Evolutionary conservation across 2,888 invertebrate genomes (phyloP), one percentile per base, ranked within the genome.

Genomic region (Sinhomidia bicolor): DNA sequence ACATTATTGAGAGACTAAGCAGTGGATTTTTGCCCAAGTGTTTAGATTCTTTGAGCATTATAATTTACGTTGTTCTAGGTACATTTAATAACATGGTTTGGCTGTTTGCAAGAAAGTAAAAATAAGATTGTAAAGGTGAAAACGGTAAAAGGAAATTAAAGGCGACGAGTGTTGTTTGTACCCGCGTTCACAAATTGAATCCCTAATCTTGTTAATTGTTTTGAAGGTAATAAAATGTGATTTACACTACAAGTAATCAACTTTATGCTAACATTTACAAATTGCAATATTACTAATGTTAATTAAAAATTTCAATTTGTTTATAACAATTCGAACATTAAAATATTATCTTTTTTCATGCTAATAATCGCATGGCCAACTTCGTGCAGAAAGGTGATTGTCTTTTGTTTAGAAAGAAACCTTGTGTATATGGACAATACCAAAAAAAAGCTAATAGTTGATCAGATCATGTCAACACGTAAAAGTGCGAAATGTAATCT

Each of bases 381-480:
- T 68, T 68, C 68, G 68, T 68, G 68, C 32, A 41, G 36, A 68
- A 5, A 1, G 36, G 0, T 68, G 36, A 68, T 68, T 68, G 10
- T 32, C 36, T 54, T 54, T 36, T 36, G 3, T 36, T 54, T 10
- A 47, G 41, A 41, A 41, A 47, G 14, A 47, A 14, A 10, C 10
- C 14, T 47, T 47, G 10, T 47, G 14, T 5, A n/a, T n/a, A n/a
- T n/a, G n/a, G n/a, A n/a, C n/a, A n/a, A 10, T 17, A n/a, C 54
- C 17, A 17, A 60, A 26, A 36, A 36, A 36, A 36, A 36, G 36
- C 36, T 5, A 36, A 36, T 7, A n/a, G 20, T 4, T 57, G 3
- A 20, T 0, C n/a, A 44, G 14, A 54, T 54, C 78, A n/a, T 54
- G 32, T 54, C 78, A 78, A 54, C 78, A 54, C 78, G 32, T 54